Evolutionary conservation across 2,113 vertebrate genomes (phyloP).

Genomic region (Callaeas wilsoni): DNA sequence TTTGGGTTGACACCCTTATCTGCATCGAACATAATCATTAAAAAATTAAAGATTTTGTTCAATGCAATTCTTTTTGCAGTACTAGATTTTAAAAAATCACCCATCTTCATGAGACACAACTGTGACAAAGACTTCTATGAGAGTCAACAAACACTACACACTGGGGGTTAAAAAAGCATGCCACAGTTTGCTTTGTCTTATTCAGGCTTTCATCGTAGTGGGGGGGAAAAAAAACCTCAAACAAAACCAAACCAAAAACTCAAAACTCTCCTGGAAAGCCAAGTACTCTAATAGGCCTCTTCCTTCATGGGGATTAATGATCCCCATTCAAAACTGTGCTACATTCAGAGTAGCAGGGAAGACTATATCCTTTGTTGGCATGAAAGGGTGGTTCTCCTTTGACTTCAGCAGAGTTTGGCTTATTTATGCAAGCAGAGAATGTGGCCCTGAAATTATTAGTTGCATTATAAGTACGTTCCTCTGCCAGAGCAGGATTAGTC

Average conservation of each 20-base stretch:
- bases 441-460: background rate
- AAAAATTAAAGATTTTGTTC: background rate
- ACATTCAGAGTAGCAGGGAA: background rate
- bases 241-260: background rate
- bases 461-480: background rate
- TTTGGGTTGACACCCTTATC: background rate
- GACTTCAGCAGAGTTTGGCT: background rate
- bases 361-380: background rate
- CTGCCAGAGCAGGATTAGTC: constrained; percentile 32
- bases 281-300: background rate
- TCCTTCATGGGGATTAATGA: background rate
- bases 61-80: background rate
- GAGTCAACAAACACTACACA: background rate
- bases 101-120: background rate
- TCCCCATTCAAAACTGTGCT: background rate
- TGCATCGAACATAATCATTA: background rate
- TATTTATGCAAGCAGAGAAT: constrained; percentile 25
- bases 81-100: background rate
- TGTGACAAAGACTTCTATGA: background rate
- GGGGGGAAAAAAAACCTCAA: rapidly evolving
- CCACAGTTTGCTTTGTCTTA: background rate
- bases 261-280: background rate
- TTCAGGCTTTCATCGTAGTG: background rate
- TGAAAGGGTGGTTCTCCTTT: constrained; percentile 20
- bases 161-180: background rate